Evolutionary conservation across 2,888 invertebrate species (phyloP).

Genomic region (Lacanobia oleracea): DNA sequence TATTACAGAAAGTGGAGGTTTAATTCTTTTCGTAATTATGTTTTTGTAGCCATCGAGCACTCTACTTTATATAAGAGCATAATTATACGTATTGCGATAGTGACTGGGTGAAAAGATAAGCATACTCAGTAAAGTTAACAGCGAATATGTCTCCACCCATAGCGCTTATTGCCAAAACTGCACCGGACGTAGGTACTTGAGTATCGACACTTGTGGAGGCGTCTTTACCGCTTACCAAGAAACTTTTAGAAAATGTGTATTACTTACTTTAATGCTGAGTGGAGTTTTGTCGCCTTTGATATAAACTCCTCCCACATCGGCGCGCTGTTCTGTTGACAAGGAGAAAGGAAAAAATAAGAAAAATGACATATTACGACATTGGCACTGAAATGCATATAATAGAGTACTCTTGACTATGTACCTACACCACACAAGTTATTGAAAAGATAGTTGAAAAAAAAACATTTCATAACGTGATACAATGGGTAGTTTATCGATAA

Average conservation of each 20-base stretch:
- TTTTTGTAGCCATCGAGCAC: no score
- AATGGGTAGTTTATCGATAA: no score
- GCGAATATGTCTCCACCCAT: background rate
- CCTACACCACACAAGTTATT: no score
- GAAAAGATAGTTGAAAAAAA: no score
- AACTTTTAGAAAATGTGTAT: slow-evolving; percentile 9
- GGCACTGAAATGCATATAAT: no score
- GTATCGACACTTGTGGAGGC: slow-evolving; percentile 18
- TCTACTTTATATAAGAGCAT: background rate
- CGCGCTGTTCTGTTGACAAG: slow-evolving; percentile 95
- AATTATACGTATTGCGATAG: background rate
- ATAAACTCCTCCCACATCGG: slow-evolving; percentile 99
- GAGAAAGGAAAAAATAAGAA: slow-evolving; percentile 63
- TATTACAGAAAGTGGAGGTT: background rate
- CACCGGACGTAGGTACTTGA: slow-evolving; percentile 28
- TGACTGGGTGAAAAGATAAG: background rate
- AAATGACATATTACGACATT: background rate
- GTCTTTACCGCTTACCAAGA: slow-evolving; percentile 11
- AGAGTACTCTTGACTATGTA: no score
- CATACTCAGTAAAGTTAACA: background rate
- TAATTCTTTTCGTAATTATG: background rate
- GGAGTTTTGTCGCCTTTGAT: slow-evolving; percentile 98
- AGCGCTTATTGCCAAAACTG: slow-evolving; percentile 12
- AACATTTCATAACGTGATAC: no score
- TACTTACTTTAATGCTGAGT: slow-evolving; percentile 97